Evolutionary conservation across 2,888 invertebrate species (phyloP).

Genomic region (Craniophora ligustri): DNA sequence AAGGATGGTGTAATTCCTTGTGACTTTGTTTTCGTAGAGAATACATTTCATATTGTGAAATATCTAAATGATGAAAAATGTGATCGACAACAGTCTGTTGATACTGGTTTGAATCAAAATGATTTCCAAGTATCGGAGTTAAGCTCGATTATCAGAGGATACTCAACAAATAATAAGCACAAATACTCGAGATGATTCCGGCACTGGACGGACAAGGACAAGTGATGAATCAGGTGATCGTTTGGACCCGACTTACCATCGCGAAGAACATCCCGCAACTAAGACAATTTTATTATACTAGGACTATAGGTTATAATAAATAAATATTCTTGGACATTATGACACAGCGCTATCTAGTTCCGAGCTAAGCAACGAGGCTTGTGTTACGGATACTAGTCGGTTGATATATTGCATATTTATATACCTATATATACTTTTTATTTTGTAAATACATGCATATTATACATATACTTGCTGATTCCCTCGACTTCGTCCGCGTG

Average conservation of each 20-base stretch:
- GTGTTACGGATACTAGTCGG: no score
- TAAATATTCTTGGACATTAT: no score
- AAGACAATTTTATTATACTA: no score
- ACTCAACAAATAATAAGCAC: background rate
- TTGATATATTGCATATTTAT: no score
- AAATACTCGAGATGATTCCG: background rate
- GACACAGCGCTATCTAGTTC: no score
- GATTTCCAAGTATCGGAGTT: background rate
- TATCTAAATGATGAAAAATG: background rate
- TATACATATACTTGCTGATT: no score
- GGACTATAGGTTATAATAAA: no score
- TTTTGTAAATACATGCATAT: no score
- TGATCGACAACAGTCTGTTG: background rate
- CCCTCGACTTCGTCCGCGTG: no score
- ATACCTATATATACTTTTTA: no score
- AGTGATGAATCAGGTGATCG: background rate
- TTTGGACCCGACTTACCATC: background rate
- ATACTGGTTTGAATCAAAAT: background rate
- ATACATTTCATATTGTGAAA: background rate
- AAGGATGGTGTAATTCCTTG: background rate
- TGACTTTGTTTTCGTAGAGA: background rate
- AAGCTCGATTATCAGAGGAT: background rate
- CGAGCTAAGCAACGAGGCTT: no score
- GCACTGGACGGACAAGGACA: background rate
- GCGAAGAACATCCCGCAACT: background rate